These are phyloP conservation scores for Aplysina aerophoba DNA, from an alignment of 37 sponge, comb jelly and placozoan species.

Conservation along the genomic window DNA sequence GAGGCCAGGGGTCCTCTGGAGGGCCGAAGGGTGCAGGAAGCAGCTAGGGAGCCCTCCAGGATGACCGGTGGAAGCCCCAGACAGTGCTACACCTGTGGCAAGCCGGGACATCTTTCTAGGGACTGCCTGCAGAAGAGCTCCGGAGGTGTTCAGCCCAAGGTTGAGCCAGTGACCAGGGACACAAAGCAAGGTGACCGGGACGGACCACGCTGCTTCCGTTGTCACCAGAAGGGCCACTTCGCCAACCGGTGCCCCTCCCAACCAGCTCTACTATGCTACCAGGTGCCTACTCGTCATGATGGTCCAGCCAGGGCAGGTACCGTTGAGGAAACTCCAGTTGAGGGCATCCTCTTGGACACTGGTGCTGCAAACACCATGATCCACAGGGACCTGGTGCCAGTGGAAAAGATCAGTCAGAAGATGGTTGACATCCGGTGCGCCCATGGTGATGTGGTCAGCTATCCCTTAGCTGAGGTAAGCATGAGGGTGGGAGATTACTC, in stretches of 20 bases:
- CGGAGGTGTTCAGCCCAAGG: too few relatives aligned
- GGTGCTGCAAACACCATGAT: slow-evolving; percentile 44
- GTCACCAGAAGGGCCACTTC: background rate
- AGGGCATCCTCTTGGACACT: slow-evolving; percentile 48
- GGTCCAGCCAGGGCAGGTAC: slow-evolving; percentile 27
- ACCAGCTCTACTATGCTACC: background rate
- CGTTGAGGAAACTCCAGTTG: slow-evolving; percentile 11
- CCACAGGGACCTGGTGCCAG: slow-evolving; percentile 39
- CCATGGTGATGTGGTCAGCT: slow-evolving; percentile 41
- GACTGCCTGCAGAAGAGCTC: too few relatives aligned
- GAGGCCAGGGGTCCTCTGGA: background rate
- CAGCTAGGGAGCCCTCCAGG: too few relatives aligned
- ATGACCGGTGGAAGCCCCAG: too few relatives aligned
- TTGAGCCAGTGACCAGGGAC: too few relatives aligned
- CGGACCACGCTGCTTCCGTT: background rate
- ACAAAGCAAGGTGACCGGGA: background rate
- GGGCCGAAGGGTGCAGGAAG: too few relatives aligned
- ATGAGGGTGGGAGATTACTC: slow-evolving; percentile 11
- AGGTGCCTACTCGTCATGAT: background rate
- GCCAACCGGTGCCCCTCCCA: slow-evolving; percentile 5
- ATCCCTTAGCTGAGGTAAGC: slow-evolving; percentile 39
- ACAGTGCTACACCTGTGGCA: too few relatives aligned
- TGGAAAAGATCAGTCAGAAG: background rate
- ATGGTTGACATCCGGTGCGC: slow-evolving; percentile 34
- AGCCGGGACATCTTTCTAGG: too few relatives aligned